phyloP scores from a whole-genome alignment of 2,797 vertebrate genomes.

The Choloepus didactylus region DNA sequence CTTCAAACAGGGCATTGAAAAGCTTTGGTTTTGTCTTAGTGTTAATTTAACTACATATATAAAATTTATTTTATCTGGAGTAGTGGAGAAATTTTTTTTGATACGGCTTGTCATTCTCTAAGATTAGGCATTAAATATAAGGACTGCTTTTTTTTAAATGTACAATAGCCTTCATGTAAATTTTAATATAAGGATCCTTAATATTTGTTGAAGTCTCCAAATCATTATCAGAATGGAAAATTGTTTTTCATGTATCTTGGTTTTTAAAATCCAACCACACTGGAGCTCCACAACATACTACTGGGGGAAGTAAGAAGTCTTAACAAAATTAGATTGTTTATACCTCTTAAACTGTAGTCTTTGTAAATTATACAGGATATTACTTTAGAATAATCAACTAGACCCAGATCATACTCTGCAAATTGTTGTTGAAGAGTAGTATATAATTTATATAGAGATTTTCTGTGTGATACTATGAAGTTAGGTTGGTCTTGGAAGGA shows the following conservation, averaged over 20 bases:
- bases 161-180: conserved; percentile 40
- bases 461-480: not conserved
- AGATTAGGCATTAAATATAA: conserved; percentile 57
- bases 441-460: not conserved
- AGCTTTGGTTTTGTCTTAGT: conserved; percentile 80
- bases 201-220: conserved; percentile 62
- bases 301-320: conserved; percentile 85
- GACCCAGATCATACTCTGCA: not conserved
- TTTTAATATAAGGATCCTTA: conserved; percentile 47
- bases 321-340: conserved; percentile 37
- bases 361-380: not conserved
- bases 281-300: conserved; percentile 88
- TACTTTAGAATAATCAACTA: conserved; percentile 54
- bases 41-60: conserved; percentile 70
- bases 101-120: conserved; percentile 71
- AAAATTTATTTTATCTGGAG: conserved; percentile 68
- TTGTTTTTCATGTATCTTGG: conserved; percentile 71
- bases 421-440: not conserved
- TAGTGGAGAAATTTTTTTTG: conserved; percentile 73
- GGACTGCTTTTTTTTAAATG: not conserved
- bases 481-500: conserved; percentile 25
- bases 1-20: conserved; percentile 83
- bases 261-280: conserved; percentile 81
- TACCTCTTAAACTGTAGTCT: conserved; percentile 42
- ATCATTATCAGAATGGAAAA: conserved; percentile 67